These are phyloP conservation scores for Protophormia terraenovae DNA, from an alignment of 2,888 invertebrate genomes.

Conservation along the genomic window DNA sequence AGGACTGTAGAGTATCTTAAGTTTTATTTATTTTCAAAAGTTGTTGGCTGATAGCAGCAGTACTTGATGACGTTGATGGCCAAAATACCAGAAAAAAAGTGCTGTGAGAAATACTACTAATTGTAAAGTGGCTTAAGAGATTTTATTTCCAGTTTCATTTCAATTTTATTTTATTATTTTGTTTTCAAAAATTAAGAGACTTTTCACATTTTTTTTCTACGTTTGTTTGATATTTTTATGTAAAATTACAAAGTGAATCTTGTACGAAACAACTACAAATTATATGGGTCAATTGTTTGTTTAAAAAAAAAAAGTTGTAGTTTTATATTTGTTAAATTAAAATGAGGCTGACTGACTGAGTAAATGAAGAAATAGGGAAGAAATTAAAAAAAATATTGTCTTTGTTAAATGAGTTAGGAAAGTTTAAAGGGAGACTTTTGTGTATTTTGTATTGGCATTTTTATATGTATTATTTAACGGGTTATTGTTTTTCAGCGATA, in stretches of 20 bases:
- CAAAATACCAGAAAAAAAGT: background rate
- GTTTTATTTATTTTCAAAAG: constrained; percentile 5
- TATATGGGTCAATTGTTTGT: constrained; percentile 27
- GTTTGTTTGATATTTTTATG: background rate
- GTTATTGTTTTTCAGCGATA: too few species aligned
- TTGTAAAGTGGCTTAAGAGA: constrained; percentile 32
- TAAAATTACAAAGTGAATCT: background rate
- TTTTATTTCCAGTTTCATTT: background rate
- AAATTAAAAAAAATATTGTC: too few species aligned
- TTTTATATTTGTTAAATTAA: too few species aligned
- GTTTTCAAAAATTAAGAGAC: constrained; percentile 12
- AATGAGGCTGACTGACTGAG: too few species aligned
- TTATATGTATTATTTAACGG: too few species aligned
- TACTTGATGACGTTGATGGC: constrained; percentile 26
- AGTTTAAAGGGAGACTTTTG: too few species aligned
- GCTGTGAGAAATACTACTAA: background rate
- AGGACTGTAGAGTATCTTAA: constrained; percentile 4
- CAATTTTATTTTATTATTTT: constrained; percentile 1
- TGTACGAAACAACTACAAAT: background rate
- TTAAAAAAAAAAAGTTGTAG: background rate
- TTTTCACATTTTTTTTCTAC: constrained; percentile 15
- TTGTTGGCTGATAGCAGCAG: constrained; percentile 18
- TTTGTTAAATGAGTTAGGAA: too few species aligned
- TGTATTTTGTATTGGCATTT: too few species aligned
- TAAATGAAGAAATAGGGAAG: too few species aligned